Evolutionary conservation across 1,140 invertebrate genomes (phyloP), one percentile per base, ranked within the genome.

Genomic region (Thaumetopoea pityocampa): DNA sequence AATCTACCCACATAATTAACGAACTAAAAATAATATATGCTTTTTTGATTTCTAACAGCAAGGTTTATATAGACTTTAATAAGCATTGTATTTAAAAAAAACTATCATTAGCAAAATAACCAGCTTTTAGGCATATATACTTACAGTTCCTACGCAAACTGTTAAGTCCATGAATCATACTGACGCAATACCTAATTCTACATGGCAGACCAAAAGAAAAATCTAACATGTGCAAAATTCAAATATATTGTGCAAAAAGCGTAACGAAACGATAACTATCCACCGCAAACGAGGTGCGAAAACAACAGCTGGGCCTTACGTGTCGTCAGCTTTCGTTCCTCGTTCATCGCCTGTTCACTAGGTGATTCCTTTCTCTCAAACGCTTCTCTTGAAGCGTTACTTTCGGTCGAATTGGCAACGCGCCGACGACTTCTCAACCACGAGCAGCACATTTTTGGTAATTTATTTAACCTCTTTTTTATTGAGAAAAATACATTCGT

Each of bases 391-490:
- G 60, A 51, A 38, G 53, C 51, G 26, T 57, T 51, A 22, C 47
- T 37, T 33, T 60, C 66, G 2, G 63, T 50, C 20, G 67, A 71
- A 48, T 80, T 72, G 15, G 74, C 72, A 28, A 83, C 72, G 3
- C 74, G 68, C 32, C 73, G 59, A 24, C 77, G 62, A 50, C 70
- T 79, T 50, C 68, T 53, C 27, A 80, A 58, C 79, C 79, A 83
- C 50, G 76, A 83, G 55, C 74, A 80, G 50, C 78, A 82, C 78
- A 82, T 80, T 47, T 67, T 68, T 60, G 54, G 52, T 45, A 52
- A 57, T 35, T 34, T 45, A 14, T 36, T 63, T 54, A 58, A 48
- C 62, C 55, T 72, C 24, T 55, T 52, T 41, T 45, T 43, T 65
- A 48, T 55, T 42, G 49, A 40, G 27, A 23, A 26, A 37, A 27